Conservation (phyloP, 2,797 vertebrate species). For the Anguilla pacifica region DNA sequence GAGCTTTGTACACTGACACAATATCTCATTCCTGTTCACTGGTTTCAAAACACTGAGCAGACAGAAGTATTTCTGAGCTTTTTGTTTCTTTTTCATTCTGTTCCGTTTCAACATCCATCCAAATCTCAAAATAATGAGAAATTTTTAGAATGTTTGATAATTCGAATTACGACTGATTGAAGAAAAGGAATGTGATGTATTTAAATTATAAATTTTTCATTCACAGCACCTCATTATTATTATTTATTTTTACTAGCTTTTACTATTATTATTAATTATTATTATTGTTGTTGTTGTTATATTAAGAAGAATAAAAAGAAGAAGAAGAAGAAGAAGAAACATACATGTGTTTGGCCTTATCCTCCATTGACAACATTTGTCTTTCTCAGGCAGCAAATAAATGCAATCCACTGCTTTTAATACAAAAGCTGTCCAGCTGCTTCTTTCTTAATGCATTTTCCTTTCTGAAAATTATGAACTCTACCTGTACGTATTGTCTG, state of each 20-base stretch:
- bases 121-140: not conserved
- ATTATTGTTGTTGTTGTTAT: not conserved
- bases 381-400: not conserved
- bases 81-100: not conserved
- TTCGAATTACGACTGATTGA: not conserved
- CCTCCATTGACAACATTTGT: not conserved
- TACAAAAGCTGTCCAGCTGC: not conserved
- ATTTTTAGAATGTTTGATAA: not conserved
- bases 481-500: not conserved
- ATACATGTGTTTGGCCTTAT: not conserved
- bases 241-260: not conserved
- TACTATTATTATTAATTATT: not conserved
- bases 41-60: constrained; percentile 17
- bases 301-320: not conserved
- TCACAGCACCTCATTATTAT: not conserved
- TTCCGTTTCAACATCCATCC: not conserved
- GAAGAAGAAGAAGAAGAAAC: too few relatives aligned
- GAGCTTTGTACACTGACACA: not conserved
- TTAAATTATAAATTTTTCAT: not conserved
- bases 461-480: not conserved
- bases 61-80: not conserved
- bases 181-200: not conserved
- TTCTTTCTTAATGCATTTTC: not conserved
- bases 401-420: not conserved
- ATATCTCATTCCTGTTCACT: not conserved